phyloP scores from a whole-genome alignment of 2,888 invertebrate genomes.

The Masnerella sp. region DNA sequence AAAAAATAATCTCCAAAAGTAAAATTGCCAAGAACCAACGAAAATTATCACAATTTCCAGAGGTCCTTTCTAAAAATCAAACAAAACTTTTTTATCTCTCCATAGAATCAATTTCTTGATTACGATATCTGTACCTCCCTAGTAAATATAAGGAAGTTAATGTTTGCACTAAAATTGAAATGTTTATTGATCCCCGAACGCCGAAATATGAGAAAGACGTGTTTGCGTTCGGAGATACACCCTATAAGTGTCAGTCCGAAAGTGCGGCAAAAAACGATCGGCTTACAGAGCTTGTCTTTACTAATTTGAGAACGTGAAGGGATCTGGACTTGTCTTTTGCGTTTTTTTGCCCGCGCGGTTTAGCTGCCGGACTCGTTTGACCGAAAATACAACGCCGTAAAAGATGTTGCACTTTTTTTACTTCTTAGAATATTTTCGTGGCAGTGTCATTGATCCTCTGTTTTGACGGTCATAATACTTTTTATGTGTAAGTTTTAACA shows the following conservation, averaged over 20 bases:
- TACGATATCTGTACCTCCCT: not conserved
- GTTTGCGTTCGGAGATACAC: slow-evolving; percentile 37
- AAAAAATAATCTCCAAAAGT: no score
- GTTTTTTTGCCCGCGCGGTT: slow-evolving; percentile 37
- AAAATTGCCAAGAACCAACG: no score
- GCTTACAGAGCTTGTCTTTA: slow-evolving; percentile 59
- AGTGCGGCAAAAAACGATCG: slow-evolving; percentile 61
- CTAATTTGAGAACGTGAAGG: slow-evolving; percentile 52
- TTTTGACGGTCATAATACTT: no score
- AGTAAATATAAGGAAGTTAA: not conserved
- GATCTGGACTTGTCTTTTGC: slow-evolving; percentile 41
- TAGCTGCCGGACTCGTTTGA: slow-evolving; percentile 30
- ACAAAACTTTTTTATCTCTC: not conserved
- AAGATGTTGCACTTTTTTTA: slow-evolving; percentile 32
- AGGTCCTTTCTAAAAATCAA: not conserved
- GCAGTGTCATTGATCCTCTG: slow-evolving; percentile 12
- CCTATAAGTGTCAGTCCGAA: slow-evolving; percentile 52
- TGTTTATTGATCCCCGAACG: slow-evolving; percentile 38
- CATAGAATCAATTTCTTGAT: no score
- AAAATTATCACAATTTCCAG: no score
- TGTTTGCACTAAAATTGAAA: slow-evolving; percentile 15
- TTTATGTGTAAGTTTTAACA: no score
- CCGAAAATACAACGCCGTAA: slow-evolving; percentile 38
- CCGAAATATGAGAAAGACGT: slow-evolving; percentile 49
- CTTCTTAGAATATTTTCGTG: slow-evolving; percentile 20